Evolutionary conservation across 2,797 vertebrate species (phyloP).

Genomic region (Dipus sagitta): DNA sequence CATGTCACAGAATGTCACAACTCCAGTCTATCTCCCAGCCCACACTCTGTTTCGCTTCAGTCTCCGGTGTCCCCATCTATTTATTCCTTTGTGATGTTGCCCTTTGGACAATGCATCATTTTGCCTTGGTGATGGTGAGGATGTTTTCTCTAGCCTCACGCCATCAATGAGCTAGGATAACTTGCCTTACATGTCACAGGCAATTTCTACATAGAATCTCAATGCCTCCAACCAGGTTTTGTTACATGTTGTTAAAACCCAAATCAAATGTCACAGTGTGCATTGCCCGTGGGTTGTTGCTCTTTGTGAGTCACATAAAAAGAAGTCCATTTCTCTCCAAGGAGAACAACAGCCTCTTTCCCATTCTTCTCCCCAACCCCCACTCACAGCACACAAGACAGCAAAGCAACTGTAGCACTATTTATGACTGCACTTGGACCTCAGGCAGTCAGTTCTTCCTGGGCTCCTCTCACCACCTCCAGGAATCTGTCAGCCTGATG

Average conservation of each 20-base stretch:
- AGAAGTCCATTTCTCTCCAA: slow-evolving; percentile 56
- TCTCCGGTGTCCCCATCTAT: background rate
- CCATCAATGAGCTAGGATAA: slow-evolving; percentile 49
- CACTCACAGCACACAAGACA: slow-evolving; percentile 35
- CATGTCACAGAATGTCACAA: background rate
- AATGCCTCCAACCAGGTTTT: slow-evolving; percentile 41
- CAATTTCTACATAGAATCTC: slow-evolving; percentile 35
- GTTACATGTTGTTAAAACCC: slow-evolving; percentile 63
- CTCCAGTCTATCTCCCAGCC: background rate
- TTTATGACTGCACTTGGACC: slow-evolving; percentile 76
- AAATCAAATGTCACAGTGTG: slow-evolving; percentile 57
- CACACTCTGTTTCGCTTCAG: background rate
- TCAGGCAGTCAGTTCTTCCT: slow-evolving; percentile 71
- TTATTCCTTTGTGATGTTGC: background rate
- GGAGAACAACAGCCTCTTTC: background rate
- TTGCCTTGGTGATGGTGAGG: background rate
- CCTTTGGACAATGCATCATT: background rate
- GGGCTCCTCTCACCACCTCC: slow-evolving; percentile 57
- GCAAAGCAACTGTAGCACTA: slow-evolving; percentile 39
- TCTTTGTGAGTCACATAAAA: slow-evolving; percentile 75
- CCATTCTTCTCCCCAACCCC: background rate
- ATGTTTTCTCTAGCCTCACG: background rate
- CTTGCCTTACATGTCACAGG: slow-evolving; percentile 17
- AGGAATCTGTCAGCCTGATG: slow-evolving; percentile 74
- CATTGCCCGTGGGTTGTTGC: slow-evolving; percentile 30